Evolutionary conservation across 2,888 invertebrate genomes (phyloP), one percentile per base, ranked within the genome.

Genomic region (Petrolisthes cinctipes): DNA sequence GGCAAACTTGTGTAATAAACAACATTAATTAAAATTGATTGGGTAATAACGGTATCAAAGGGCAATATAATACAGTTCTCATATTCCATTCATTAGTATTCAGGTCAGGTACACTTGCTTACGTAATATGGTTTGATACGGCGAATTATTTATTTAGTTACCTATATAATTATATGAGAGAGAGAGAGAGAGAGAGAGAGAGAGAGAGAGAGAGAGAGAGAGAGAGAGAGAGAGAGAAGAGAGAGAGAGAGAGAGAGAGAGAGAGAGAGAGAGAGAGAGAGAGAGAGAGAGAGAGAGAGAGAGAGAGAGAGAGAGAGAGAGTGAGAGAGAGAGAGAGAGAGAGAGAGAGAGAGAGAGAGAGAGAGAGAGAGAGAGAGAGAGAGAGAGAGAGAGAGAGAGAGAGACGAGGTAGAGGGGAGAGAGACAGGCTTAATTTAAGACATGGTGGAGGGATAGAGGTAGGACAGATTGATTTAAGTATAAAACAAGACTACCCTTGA

Each of bases 331-430:
- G 14, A 20, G 5, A n/a, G n/a, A n/a, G 7, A n/a, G 73, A 11
- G 73, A 73, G 73, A n/a, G n/a, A 73, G n/a, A n/a, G 7, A n/a
- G 73, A 73, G 73, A 11, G 73, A 73, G 73, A n/a, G 54, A 53
- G 51, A n/a, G 54, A 54, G 11, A 54, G 54, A 37, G 17, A n/a
- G 78, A n/a, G 51, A 51, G 54, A 53, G 51, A 53, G 78, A n/a
- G 78, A 7, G 78, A 37, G 53, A 53, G n/a, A 78, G n/a, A 78
- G 78, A 53, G 14, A 14, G 53, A n/a, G 11, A 54, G 14, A 14
- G 53, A 53, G 54, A 53, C 17, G n/a, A n/a, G n/a, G 71, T 17
- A n/a, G n/a, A n/a, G n/a, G 71, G n/a, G 71, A 71, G 7, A n/a
- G 71, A n/a, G n/a, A 11, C 9, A 71, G n/a, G n/a, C 17, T 14